Conservation (phyloP, 2,888 invertebrate species). For the Aromia moschata region DNA sequence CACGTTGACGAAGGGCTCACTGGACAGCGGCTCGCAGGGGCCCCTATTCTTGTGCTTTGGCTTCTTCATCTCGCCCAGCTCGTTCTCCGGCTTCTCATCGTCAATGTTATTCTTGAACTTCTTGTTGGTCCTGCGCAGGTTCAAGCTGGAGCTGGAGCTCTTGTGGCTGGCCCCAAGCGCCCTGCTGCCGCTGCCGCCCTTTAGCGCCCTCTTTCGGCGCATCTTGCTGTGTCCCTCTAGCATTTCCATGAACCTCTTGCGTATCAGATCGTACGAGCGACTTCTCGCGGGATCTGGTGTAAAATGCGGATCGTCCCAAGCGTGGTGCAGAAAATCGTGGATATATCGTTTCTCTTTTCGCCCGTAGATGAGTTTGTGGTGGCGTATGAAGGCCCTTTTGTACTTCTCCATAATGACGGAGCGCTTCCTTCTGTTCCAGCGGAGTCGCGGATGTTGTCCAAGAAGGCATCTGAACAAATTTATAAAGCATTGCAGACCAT, state of each 20-base stretch:
- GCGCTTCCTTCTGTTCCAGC: conserved; percentile 79
- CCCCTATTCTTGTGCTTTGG: conserved; percentile 62
- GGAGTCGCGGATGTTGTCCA: conserved; percentile 86
- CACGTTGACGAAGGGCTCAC: conserved; percentile 73
- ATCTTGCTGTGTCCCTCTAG: not conserved
- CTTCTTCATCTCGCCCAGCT: conserved; percentile 47
- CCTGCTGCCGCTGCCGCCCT: conserved; percentile 55
- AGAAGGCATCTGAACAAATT: conserved; percentile 72
- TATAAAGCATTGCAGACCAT: not conserved
- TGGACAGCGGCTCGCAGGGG: conserved; percentile 74
- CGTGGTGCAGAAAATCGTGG: conserved; percentile 59
- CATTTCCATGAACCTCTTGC: no score
- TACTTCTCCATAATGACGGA: conserved; percentile 64
- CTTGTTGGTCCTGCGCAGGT: conserved; percentile 52
- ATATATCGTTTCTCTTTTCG: conserved; percentile 45
- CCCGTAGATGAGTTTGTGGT: conserved; percentile 48
- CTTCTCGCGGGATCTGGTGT: no score
- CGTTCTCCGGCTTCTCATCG: conserved; percentile 46
- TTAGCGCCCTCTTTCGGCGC: conserved; percentile 49
- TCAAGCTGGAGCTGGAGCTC: conserved; percentile 52
- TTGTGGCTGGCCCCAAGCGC: conserved; percentile 55
- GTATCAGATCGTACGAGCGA: not conserved
- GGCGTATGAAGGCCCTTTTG: conserved; percentile 53
- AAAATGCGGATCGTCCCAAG: conserved; percentile 1
- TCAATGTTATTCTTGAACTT: conserved; percentile 43